Base-by-base conservation (phyloP, 2,113 vertebrate genomes). In the Grammomys dolichurus region DNA sequence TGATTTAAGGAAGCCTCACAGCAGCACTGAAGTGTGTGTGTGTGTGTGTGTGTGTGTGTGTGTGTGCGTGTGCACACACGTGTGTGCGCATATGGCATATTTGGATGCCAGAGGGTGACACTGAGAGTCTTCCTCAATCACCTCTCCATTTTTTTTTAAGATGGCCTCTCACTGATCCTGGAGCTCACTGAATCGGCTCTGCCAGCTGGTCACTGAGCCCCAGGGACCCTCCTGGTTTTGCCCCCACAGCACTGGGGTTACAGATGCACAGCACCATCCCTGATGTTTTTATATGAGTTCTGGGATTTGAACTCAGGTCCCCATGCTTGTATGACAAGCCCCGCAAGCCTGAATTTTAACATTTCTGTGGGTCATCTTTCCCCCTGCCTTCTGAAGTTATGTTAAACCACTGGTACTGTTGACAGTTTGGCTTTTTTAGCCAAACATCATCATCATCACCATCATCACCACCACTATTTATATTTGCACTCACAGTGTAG, bases 1-100 rank as follows among this genome's bases (percentile, higher is more conserved):
- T 90, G 86, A 63, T 82, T 94, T 90, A 89, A 91, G 87, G 40
- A 60, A 40, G 58, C 26, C n/a, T 65, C 58, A 43, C 6, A 46
- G 17, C 8, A 46, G 24, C 81, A 85, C 40, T 43, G 40, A 85
- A 65, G 31, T 36, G 4, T 67, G 65, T 31, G 28, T 31, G 65
- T 80, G 48, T 51, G 77, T 54, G 14, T 80, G 8, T 36, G 48
- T 80, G 16, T 36, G 13, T 33, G 46, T 17, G 26, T 51, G 46
- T 51, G 78, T 11, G 28, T 80, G 48, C 20, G 77, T 36, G 31
- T 56, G 31, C n/a, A 33, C n/a, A 33, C 24, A 12, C 24, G 36
- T 24, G 54, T 40, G 56, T 10, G 81, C 46, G n/a, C 7, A n/a
- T 63, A 9, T 67, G 28, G 63, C 17, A 26, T 28, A 19, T 85